phyloP scores from a whole-genome alignment of 2,797 vertebrate genomes.

The Hyperoplus lanceolatus region DNA sequence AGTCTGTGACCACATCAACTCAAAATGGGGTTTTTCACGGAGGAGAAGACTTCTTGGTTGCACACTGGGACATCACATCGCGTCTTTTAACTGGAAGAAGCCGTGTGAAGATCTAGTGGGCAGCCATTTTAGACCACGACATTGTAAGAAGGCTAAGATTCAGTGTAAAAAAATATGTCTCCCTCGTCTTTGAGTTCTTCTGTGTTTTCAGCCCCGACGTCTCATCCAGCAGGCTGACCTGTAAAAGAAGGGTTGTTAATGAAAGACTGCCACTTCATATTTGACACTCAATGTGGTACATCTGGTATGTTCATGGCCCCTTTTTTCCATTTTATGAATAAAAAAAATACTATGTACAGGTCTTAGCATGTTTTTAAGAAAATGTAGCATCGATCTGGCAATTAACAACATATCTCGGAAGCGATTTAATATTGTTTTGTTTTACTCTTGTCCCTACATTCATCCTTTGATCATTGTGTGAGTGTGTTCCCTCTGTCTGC shows the following conservation, averaged over 20 bases:
- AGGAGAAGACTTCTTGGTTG: constrained; percentile 44
- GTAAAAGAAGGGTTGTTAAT: constrained; percentile 9
- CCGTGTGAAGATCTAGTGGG: constrained; percentile 46
- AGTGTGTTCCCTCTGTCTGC: too few relatives aligned
- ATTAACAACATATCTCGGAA: too few relatives aligned
- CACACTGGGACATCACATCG: constrained; percentile 37
- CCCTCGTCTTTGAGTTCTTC: constrained; percentile 56
- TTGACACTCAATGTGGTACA: too few relatives aligned
- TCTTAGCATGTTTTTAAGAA: too few relatives aligned
- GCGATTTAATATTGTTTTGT: too few relatives aligned
- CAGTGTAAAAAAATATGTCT: constrained; percentile 82
- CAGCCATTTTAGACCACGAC: constrained; percentile 55
- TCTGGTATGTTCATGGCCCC: too few relatives aligned
- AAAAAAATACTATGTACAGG: too few relatives aligned
- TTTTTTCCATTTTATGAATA: too few relatives aligned
- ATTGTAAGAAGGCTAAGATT: constrained; percentile 63
- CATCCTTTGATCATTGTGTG: too few relatives aligned
- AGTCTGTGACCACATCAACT: constrained; percentile 47
- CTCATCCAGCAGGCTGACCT: constrained; percentile 56
- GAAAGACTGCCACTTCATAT: too few relatives aligned
- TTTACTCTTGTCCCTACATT: too few relatives aligned
- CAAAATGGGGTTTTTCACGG: constrained; percentile 30
- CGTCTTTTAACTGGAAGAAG: constrained; percentile 59
- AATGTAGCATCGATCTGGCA: too few relatives aligned
- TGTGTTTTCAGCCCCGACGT: constrained; percentile 27